Evolutionary conservation across 2,113 vertebrate genomes (phyloP).

Genomic region (Ictidomys tridecemlineatus): DNA sequence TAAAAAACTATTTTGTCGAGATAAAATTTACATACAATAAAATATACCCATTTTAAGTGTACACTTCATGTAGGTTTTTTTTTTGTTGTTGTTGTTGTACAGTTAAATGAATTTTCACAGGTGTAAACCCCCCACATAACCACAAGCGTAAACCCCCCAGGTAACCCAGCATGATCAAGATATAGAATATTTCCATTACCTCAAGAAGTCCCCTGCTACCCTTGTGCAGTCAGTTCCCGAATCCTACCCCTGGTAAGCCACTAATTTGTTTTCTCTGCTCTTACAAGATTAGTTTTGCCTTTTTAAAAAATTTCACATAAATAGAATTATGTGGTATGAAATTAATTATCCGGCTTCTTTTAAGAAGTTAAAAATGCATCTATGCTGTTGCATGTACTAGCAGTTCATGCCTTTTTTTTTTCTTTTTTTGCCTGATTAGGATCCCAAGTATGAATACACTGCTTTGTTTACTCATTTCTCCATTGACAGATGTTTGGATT

Average conservation of each 20-base stretch:
- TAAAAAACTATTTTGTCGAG: not conserved
- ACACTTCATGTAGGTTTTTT: not conserved
- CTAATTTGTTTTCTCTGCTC: not conserved
- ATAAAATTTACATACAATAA: slow-evolving; percentile 45
- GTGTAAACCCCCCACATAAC: not conserved
- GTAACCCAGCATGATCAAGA: not conserved
- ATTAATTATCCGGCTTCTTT: not conserved
- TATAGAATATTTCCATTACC: not conserved
- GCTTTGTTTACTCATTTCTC: not conserved
- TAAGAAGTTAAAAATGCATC: not conserved
- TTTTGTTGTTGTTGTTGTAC: not conserved
- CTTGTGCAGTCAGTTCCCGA: not conserved
- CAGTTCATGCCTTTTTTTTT: not conserved
- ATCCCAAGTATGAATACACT: accelerated
- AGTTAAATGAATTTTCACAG: slow-evolving; percentile 11
- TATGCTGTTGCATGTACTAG: no score
- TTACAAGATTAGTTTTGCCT: not conserved
- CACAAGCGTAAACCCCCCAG: not conserved
- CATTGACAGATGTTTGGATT: not conserved
- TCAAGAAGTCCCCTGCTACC: accelerated
- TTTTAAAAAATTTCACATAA: not conserved
- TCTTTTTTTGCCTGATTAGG: no score
- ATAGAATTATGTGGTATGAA: not conserved
- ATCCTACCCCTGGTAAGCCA: not conserved
- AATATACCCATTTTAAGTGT: not conserved